A percentile compares a stretch with the other conserved stretches of the same genome.
phyloP scores from a whole-genome alignment of 2,888 invertebrate genomes.

The Sinohyriopsis cumingii region DNA sequence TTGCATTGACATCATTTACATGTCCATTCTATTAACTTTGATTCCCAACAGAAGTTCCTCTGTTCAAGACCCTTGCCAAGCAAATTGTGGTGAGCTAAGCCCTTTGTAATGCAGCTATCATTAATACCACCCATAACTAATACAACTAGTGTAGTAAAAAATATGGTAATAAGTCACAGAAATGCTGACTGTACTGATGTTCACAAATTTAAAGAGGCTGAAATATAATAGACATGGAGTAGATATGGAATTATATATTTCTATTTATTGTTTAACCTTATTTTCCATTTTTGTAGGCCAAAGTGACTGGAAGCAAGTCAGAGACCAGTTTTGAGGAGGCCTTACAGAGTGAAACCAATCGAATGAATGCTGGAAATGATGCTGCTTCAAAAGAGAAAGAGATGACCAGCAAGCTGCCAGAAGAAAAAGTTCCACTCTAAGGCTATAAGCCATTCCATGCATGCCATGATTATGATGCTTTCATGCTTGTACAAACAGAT shows the following conservation, averaged over 20 bases:
- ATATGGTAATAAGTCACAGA: too few species aligned
- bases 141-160: too few species aligned
- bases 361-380: conserved; percentile 25
- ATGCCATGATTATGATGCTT: neutral
- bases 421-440: conserved; percentile 54
- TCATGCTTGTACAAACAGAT: neutral
- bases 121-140: too few species aligned
- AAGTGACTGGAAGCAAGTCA: conserved; percentile 66
- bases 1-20: too few species aligned
- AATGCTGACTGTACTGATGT: neutral
- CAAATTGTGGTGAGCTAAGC: too few species aligned
- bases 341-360: conserved; percentile 23
- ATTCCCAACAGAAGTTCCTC: too few species aligned
- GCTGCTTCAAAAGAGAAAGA: conserved; percentile 21
- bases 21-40: too few species aligned
- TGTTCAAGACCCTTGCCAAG: too few species aligned
- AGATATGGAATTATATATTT: conserved; percentile 1
- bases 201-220: neutral
- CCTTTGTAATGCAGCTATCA: too few species aligned
- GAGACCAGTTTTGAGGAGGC: conserved; percentile 61
- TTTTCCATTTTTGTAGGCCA: conserved; percentile 51
- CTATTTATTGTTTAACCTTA: neutral
- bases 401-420: conserved; percentile 37
- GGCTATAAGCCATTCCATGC: neutral
- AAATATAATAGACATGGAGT: neutral